phyloP scores from a whole-genome alignment of 2,888 invertebrate species.

The Drosophila recens region DNA sequence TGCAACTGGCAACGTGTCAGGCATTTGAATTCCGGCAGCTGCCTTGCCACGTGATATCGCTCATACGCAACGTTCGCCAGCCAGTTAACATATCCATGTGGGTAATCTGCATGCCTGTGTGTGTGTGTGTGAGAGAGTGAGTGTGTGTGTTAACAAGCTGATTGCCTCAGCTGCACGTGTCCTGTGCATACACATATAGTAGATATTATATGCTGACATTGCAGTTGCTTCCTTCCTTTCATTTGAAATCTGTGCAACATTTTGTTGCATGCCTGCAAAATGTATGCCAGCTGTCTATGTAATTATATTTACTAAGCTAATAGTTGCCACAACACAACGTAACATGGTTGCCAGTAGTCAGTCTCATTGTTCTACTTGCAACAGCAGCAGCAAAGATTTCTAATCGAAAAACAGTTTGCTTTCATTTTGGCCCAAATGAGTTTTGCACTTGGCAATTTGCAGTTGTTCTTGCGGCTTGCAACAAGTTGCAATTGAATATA shows the following conservation, averaged over 20 bases:
- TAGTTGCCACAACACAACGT: conserved; percentile 33
- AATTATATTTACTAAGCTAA: conserved; percentile 77
- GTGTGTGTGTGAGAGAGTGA: background rate
- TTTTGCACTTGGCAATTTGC: conserved; percentile 57
- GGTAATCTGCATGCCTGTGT: conserved; percentile 38
- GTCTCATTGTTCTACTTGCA: conserved; percentile 67
- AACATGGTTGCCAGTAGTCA: conserved; percentile 18
- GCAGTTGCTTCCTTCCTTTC: conserved; percentile 2
- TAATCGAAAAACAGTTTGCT: conserved; percentile 65
- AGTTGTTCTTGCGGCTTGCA: conserved; percentile 44
- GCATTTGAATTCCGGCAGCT: conserved; percentile 33
- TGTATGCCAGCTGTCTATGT: conserved; percentile 69
- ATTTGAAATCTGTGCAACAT: conserved; percentile 13
- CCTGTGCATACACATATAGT: conserved; percentile 7
- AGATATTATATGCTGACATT: conserved; percentile 31
- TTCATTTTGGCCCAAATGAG: conserved; percentile 74
- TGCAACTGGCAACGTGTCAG: conserved; percentile 4
- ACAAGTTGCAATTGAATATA: conserved; percentile 66
- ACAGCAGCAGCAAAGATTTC: conserved; percentile 25
- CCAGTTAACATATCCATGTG: conserved; percentile 64
- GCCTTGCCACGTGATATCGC: conserved; percentile 41
- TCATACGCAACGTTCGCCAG: conserved; percentile 60
- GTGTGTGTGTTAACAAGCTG: conserved; percentile 39
- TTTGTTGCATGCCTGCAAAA: conserved; percentile 27
- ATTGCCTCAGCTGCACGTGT: conserved; percentile 52